phyloP scores from a whole-genome alignment of 2,888 invertebrate genomes.

The Melieria crassipennis region DNA sequence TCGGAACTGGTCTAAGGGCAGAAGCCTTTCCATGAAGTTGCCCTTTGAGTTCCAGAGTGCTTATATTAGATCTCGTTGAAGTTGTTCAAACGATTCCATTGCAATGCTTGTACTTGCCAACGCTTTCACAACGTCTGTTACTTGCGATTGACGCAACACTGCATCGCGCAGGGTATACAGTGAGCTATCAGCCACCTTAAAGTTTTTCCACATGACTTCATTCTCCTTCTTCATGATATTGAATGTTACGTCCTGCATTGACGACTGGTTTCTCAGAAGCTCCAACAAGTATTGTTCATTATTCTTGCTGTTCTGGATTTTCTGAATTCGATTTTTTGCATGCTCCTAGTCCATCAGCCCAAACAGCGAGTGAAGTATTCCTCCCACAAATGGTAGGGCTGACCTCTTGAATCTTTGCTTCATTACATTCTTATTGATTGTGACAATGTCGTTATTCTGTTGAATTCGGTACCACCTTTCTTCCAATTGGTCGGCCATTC shows the following conservation, averaged over 20 bases:
- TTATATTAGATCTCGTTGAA: conserved; percentile 7
- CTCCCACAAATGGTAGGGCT: conserved; percentile 14
- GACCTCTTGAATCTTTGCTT: conserved; percentile 2
- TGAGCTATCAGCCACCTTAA: conserved; percentile 1
- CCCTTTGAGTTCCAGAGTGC: conserved; percentile 14
- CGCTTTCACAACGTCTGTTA: not conserved
- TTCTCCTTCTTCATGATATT: conserved; percentile 10
- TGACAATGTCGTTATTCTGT: not conserved
- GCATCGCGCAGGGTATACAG: not conserved
- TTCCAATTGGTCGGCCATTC: not conserved
- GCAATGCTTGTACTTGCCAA: not conserved
- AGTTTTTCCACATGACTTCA: not conserved
- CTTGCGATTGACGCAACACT: too few species aligned
- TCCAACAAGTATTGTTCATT: conserved; percentile 3
- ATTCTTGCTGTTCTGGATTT: not conserved
- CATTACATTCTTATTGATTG: not conserved
- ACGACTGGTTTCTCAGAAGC: not conserved
- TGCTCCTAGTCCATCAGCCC: conserved; percentile 25
- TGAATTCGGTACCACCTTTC: not conserved
- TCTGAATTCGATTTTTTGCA: not conserved
- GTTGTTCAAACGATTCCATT: not conserved
- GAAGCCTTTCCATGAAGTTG: conserved; percentile 7
- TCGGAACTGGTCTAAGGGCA: conserved; percentile 12
- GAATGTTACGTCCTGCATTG: conserved; percentile 15
- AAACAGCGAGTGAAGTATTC: conserved; percentile 15